phyloP scores from a whole-genome alignment of 2,797 vertebrate species.

The Austrolebias charrua region DNA sequence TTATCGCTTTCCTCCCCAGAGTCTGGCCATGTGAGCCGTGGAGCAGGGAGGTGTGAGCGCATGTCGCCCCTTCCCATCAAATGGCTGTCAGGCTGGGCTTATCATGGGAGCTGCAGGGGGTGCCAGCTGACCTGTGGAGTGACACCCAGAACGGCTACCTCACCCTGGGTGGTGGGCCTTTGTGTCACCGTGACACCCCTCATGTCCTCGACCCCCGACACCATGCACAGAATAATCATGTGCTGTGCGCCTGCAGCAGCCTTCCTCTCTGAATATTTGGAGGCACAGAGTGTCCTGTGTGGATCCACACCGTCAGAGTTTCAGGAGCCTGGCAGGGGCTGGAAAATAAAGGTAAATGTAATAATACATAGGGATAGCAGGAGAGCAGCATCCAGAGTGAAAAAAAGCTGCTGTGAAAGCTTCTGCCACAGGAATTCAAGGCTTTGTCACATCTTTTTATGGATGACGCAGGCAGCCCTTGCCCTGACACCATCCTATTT shows the following conservation, averaged over 20 bases:
- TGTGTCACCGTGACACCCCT: constrained; percentile 46
- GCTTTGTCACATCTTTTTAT: constrained; percentile 64
- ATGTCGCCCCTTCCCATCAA: constrained; percentile 72
- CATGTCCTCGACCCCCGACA: constrained; percentile 4
- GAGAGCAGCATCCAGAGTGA: constrained; percentile 21
- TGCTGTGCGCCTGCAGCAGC: constrained; percentile 36
- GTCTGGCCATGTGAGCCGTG: constrained; percentile 51
- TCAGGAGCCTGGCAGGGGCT: constrained; percentile 14
- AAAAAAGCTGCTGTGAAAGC: constrained; percentile 19
- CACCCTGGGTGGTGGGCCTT: constrained; percentile 28
- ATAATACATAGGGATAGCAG: constrained; percentile 16
- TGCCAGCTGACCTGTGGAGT: constrained; percentile 81
- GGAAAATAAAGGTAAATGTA: constrained; percentile 27
- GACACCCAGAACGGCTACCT: constrained; percentile 57
- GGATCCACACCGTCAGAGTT: constrained; percentile 26
- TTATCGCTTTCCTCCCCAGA: constrained; percentile 81
- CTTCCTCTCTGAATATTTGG: constrained; percentile 21
- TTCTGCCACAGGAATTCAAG: constrained; percentile 22
- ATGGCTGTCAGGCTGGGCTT: constrained; percentile 80
- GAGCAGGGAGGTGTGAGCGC: constrained; percentile 53
- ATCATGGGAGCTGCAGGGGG: constrained; percentile 82
- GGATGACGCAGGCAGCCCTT: constrained; percentile 60
- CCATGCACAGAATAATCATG: constrained; percentile 35
- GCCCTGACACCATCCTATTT: constrained; percentile 69
- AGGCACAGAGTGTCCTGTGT: constrained; percentile 26